phyloP scores from a whole-genome alignment of 2,888 invertebrate species.

The Melanostoma scalare region DNA sequence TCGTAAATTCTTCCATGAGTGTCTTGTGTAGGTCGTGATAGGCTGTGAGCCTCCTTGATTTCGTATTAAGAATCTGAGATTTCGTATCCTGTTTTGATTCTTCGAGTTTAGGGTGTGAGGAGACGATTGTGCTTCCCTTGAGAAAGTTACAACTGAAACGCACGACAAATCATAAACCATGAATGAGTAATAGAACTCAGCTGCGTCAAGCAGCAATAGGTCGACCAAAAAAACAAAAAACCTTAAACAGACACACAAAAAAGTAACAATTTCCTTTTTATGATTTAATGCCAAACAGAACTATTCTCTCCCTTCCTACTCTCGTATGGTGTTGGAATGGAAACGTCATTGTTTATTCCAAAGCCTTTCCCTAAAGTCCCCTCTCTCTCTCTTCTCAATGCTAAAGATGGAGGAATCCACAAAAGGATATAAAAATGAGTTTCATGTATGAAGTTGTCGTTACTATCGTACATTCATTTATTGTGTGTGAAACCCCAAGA shows the following conservation, averaged over 20 bases:
- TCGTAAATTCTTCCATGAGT: conserved; percentile 5
- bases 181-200: conserved; percentile 67
- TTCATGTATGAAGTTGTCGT: conserved; percentile 53
- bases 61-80: conserved; percentile 34
- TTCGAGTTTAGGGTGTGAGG: conserved; percentile 23
- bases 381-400: conserved; percentile 5
- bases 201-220: conserved; percentile 42
- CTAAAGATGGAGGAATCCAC: conserved; percentile 34
- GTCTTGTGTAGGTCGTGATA: conserved; percentile 1
- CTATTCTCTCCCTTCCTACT: conserved; percentile 40
- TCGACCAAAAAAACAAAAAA: not conserved
- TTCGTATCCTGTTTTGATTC: conserved; percentile 16
- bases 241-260: too few species aligned
- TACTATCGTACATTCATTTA: conserved; percentile 52
- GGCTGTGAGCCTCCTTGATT: conserved; percentile 19
- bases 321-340: conserved; percentile 18
- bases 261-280: conserved; percentile 25
- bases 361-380: conserved; percentile 5
- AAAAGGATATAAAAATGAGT: conserved; percentile 49
- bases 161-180: conserved; percentile 41
- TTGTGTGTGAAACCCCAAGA: conserved; percentile 54
- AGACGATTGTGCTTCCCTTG: conserved; percentile 1
- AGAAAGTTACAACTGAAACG: conserved; percentile 16
- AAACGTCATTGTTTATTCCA: conserved; percentile 48
- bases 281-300: conserved; percentile 43